Base-by-base conservation (phyloP, 1,140 invertebrate species). In the Caenorhabditis tropicalis region DNA sequence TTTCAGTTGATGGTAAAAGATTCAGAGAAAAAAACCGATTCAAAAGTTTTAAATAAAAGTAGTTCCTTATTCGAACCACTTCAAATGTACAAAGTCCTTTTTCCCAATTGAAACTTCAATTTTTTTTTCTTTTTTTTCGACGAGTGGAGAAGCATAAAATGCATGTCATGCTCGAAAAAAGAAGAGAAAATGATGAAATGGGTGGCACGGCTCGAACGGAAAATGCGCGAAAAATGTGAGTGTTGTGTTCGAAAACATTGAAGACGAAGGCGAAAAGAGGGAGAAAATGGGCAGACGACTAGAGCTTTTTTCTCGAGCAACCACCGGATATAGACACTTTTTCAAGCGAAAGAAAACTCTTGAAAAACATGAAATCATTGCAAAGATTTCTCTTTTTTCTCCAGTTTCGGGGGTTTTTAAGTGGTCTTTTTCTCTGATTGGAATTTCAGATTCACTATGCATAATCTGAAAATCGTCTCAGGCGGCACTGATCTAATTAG, bases 141-240 rank as follows among this genome's bases (percentile, higher is more conserved):
- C 19, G 21, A 56, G 12, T 10, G 24, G 21, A 56, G 24, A 5
- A 27, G 29, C 15, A 56, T n/a, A n/a, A n/a, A n/a, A n/a, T n/a
- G 21, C 15, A 19, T 51, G 49, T 51, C 12, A 19, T 4, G 58
- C 58, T n/a, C n/a, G n/a, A 65, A 16, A 36, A 65, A n/a, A 36
- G 10, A 36, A 65, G 31, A 36, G 29, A 46, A 74, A n/a, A 74
- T 74, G 65, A 74, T 43, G 65, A 74, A n/a, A 74, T 74, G 36
- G 36, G 65, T 0, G 36, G 58, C 7, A 43, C 39, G 53, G 24
- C 53, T 65, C 5, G 65, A 74, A 74, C 65, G 36, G 36, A 74
- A 74, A 74, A 74, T 74, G 65, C 65, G 65, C 65, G 36, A 46
- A 74, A 74, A 65, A 36, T 65, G 58, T 36, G 58, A 36, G 58